Base-by-base conservation (phyloP, 2,797 vertebrate species). In the Alosa sapidissima region DNA sequence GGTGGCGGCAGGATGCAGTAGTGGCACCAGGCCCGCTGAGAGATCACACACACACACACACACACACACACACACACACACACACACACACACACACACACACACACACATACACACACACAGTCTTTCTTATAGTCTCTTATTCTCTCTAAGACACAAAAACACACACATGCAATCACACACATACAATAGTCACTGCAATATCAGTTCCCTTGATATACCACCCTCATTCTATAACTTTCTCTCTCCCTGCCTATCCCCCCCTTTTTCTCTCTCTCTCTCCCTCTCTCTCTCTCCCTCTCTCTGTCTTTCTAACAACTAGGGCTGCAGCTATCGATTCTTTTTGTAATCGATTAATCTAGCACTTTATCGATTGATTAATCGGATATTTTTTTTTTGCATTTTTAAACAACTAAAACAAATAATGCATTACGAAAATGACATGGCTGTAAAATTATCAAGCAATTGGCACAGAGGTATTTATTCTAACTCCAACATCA, bases 1-100 rank as follows among this genome's bases (percentile, higher is more conserved):
- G 33, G 85, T 75, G 68, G 68, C 68, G 45, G 49, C 13, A 81
- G 68, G 49, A 68, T 21, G 62, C 45, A 86, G 81, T 52, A 58
- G 81, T 81, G 62, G 81, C 41, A 47, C 21, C 28, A 45, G 54
- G 16, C 19, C 81, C 72, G n/a, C n/a, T 65, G 72, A 62, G 16
- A 58, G 33, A 28, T 62, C 33, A 75, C 3, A 75, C 36, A 75
- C 36, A 19, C 36, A 75, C 49, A 51, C 49, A 51, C 49, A 51
- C 49, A 51, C 49, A 51, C 41, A 28, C 52, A 55, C 13, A 62
- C 55, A 60, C 19, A 60, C 21, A 60, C 21, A 60, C 55, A n/a
- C 55, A 60, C 55, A 60, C 21, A 60, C 55, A 36, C 62, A 36
- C 62, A 41, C 24, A 33, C 65, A 68, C 62, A 13, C 28, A 14